Conservation (phyloP, 2,888 invertebrate genomes). For the Polydrusus cervinus region DNA sequence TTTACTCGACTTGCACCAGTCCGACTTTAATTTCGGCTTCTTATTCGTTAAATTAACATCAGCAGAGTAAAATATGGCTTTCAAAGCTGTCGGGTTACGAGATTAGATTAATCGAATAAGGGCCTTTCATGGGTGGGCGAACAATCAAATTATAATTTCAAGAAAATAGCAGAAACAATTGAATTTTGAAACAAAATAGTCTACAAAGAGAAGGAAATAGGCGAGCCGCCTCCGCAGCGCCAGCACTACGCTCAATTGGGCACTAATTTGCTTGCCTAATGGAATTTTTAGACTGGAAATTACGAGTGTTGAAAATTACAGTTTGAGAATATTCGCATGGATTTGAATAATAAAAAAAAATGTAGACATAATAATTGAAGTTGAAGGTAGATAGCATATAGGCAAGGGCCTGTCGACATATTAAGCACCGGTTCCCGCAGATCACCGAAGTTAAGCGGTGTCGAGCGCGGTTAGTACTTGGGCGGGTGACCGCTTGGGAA, state of each 20-base stretch:
- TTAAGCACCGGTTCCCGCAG: too few relatives aligned
- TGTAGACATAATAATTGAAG: too few relatives aligned
- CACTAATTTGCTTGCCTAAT: constrained; percentile 32
- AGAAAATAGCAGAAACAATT: constrained; percentile 19
- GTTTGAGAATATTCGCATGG: not conserved
- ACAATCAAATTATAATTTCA: constrained; percentile 32
- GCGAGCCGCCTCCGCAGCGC: constrained; percentile 28
- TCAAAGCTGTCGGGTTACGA: not conserved
- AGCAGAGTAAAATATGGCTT: not conserved
- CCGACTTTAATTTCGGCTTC: not conserved
- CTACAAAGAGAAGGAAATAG: constrained; percentile 36
- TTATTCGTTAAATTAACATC: constrained; percentile 1
- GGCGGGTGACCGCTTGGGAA: too few relatives aligned
- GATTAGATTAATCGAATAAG: constrained; percentile 14
- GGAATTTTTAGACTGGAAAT: constrained; percentile 30
- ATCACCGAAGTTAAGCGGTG: too few relatives aligned
- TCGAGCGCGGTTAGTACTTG: too few relatives aligned
- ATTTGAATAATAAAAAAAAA: too few relatives aligned
- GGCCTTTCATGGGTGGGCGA: constrained; percentile 9
- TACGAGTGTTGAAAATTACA: not conserved
- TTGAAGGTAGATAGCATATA: too few relatives aligned
- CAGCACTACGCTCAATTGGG: constrained; percentile 33
- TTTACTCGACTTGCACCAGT: too few relatives aligned
- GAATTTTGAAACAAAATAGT: constrained; percentile 33
- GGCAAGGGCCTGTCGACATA: too few relatives aligned